Evolutionary conservation across 1,140 invertebrate species (phyloP), one percentile per base, ranked within the genome.

Genomic region (Nasonia vitripennis): DNA sequence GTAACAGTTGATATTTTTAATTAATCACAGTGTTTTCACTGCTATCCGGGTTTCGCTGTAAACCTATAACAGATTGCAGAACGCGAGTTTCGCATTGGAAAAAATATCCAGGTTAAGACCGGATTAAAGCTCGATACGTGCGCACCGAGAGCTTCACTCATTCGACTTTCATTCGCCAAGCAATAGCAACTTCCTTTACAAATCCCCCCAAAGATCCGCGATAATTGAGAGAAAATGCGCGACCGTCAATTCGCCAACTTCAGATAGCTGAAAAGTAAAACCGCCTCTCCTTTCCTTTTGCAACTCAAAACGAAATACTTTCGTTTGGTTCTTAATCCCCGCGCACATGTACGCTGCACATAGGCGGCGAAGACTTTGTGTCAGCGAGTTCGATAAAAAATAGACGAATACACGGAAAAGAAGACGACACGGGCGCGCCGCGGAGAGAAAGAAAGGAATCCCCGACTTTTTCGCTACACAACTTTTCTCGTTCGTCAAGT

Each of bases 401-500:
- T 73, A 17, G 27, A 62, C n/a, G 20, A 48, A 67, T 37, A 48
- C 7, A 78, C 48, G 31, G 20, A 81, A 48, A 51, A 48, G 37
- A 2, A 70, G n/a, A 62, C 1, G 55, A 62, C 55, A 62, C 20
- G 55, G 55, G 2, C 7, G 20, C 55, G 55, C 20, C 45, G 55
- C 55, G 20, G 20, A n/a, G 70, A 55, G 70, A 67, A 27, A 55
- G 55, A 41, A 48, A 68, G 68, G 23, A 73, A 73, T 73, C 12
- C 68, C n/a, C 41, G 80, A 86, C 67, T 77, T 75, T 79, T 75
- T 51, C 55, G 23, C 10, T 14, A 4, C n/a, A n/a, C 20, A 84
- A 84, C 82, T 84, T 84, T 84, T 73, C 80, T 79, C 77, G 73
- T 82, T 37, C 73, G 37, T 75, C 71, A 78, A 83, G 51, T 83